phyloP scores from a whole-genome alignment of 2,113 vertebrate species.

The Micromys minutus region DNA sequence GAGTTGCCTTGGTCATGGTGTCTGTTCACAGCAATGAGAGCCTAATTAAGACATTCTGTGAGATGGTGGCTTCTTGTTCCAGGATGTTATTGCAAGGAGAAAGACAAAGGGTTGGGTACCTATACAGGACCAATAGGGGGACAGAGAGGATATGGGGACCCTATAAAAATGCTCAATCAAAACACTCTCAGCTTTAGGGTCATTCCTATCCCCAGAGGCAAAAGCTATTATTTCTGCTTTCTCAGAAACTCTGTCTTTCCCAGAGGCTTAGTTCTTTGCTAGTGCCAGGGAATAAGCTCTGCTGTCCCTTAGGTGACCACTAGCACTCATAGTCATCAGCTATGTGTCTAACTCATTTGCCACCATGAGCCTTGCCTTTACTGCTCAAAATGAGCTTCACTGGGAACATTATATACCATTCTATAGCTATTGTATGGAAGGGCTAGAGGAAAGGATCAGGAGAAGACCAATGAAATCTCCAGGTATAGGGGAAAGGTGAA shows the following conservation, averaged over 20 bases:
- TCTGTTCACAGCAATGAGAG: no score
- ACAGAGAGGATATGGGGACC: no score
- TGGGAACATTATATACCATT: rapidly evolving
- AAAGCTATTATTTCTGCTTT: neutral
- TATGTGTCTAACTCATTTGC: neutral
- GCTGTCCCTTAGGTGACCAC: no score
- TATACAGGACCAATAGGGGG: neutral
- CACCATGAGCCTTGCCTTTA: neutral
- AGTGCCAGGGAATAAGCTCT: neutral
- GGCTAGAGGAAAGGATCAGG: neutral
- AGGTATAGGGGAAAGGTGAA: neutral
- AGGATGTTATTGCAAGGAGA: neutral
- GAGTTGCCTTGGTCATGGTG: no score
- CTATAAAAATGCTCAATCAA: neutral
- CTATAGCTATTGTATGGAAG: neutral
- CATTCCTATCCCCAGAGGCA: neutral
- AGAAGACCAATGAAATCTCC: no score
- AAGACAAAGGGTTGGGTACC: neutral
- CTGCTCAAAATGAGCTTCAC: no score
- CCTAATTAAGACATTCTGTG: no score
- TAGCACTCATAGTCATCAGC: neutral
- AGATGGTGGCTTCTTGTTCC: neutral
- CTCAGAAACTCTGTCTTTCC: neutral
- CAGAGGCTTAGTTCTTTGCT: neutral
- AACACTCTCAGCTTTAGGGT: neutral